Evolutionary conservation across 2,113 vertebrate species (phyloP).

Genomic region (Myiopsitta monachus): DNA sequence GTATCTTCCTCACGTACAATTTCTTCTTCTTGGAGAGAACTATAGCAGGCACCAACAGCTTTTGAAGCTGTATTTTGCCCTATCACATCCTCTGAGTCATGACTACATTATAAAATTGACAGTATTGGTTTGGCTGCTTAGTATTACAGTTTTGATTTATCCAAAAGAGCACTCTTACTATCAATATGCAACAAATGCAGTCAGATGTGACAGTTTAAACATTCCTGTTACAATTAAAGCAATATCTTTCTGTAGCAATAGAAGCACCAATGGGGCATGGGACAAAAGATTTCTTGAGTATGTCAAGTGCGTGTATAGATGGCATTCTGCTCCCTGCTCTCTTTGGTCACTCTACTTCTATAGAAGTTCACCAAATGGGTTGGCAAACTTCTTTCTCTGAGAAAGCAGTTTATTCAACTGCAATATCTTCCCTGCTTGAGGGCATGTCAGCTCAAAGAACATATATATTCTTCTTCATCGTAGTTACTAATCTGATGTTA

Average conservation of each 20-base stretch:
- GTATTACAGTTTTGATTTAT: background rate
- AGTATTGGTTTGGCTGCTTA: background rate
- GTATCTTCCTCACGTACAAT: background rate
- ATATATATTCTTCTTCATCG: background rate
- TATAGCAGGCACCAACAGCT: background rate
- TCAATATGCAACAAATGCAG: background rate
- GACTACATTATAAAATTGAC: background rate
- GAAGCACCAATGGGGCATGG: background rate
- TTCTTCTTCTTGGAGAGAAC: background rate
- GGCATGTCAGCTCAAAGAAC: background rate
- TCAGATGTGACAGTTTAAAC: background rate
- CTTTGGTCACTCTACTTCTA: background rate
- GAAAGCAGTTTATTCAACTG: background rate
- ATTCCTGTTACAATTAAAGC: background rate
- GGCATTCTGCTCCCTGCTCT: background rate
- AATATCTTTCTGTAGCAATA: background rate
- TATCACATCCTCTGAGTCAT: background rate
- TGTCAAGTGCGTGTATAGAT: background rate
- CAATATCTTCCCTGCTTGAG: background rate
- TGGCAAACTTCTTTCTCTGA: background rate
- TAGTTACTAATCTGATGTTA: background rate
- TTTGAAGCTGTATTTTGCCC: background rate
- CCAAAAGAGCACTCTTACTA: background rate
- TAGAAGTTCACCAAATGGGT: background rate
- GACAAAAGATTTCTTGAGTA: background rate